Conservation (phyloP, 2,888 invertebrate genomes). For the Vesta saturnalis region DNA sequence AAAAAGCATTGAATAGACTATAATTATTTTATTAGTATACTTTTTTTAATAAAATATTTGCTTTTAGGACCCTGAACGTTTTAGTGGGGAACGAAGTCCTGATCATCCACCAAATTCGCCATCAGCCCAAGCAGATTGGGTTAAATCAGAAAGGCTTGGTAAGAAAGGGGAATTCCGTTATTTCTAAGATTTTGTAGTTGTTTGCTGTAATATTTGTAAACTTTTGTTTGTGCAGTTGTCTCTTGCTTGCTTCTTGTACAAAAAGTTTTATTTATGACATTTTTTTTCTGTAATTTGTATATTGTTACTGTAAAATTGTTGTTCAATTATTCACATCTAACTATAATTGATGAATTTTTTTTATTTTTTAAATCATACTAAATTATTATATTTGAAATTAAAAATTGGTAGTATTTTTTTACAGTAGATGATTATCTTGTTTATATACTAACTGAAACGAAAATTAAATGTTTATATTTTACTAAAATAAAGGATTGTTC, state of each 20-base stretch:
- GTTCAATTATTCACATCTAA: constrained; percentile 28
- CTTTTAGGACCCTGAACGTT: constrained; percentile 62
- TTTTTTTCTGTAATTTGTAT: constrained; percentile 24
- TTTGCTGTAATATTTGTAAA: constrained; percentile 31
- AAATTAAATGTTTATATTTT: constrained; percentile 32
- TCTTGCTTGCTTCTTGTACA: constrained; percentile 36
- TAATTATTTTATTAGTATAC: too few relatives aligned
- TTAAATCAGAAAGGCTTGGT: constrained; percentile 87
- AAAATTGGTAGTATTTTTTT: constrained; percentile 16
- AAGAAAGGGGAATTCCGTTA: constrained; percentile 96
- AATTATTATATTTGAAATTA: constrained; percentile 16
- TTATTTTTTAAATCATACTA: constrained; percentile 16
- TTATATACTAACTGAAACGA: constrained; percentile 30
- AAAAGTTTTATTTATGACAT: constrained; percentile 29
- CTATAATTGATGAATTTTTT: constrained; percentile 20
- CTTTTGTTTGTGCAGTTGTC: constrained; percentile 30
- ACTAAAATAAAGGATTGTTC: constrained; percentile 34
- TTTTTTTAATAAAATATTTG: too few relatives aligned
- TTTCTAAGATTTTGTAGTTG: constrained; percentile 68
- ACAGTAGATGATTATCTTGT: constrained; percentile 24
- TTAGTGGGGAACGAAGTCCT: constrained; percentile 61
- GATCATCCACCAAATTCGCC: constrained; percentile 64
- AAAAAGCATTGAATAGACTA: too few relatives aligned
- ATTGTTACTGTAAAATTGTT: constrained; percentile 35
- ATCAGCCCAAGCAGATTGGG: constrained; percentile 79